A percentile compares a stretch with the other conserved stretches of the same genome.
Conservation (phyloP, 2,797 vertebrate species). For the Oreortyx pictus region DNA sequence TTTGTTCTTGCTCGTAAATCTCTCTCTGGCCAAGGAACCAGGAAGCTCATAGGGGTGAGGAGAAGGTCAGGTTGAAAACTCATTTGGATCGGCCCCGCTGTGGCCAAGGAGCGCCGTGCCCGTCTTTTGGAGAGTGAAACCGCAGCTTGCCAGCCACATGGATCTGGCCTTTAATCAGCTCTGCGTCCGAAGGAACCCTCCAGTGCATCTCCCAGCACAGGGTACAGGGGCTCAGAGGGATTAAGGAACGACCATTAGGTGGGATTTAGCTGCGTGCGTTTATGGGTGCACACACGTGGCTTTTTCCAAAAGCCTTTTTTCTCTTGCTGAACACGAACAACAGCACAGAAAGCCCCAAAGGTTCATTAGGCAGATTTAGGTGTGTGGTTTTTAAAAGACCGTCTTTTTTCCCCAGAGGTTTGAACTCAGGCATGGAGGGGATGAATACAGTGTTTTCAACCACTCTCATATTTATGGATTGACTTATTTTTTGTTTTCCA, state of each 20-base stretch:
- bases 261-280: not conserved
- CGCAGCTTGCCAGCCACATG: not conserved
- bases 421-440: not conserved
- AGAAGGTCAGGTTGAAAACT: constrained; percentile 80
- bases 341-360: not conserved
- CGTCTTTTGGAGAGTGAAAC: not conserved
- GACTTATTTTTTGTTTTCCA: not conserved
- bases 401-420: not conserved
- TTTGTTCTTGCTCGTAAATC: constrained; percentile 81
- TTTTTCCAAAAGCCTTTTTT: not conserved
- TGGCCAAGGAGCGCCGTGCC: constrained; percentile 25
- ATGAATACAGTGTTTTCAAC: not conserved
- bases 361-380: not conserved
- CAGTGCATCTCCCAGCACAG: not conserved
- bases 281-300: accelerated
- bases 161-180: not conserved
- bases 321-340: not conserved
- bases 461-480: not conserved
- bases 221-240: not conserved
- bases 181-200: not conserved
- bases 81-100: constrained; percentile 73
- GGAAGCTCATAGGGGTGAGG: constrained; percentile 79
- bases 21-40: constrained; percentile 75
- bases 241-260: not conserved
- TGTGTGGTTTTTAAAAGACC: not conserved